These are phyloP conservation scores for Himalopsyche anomala DNA, from an alignment of 2,888 invertebrate species.

Conservation along the genomic window DNA sequence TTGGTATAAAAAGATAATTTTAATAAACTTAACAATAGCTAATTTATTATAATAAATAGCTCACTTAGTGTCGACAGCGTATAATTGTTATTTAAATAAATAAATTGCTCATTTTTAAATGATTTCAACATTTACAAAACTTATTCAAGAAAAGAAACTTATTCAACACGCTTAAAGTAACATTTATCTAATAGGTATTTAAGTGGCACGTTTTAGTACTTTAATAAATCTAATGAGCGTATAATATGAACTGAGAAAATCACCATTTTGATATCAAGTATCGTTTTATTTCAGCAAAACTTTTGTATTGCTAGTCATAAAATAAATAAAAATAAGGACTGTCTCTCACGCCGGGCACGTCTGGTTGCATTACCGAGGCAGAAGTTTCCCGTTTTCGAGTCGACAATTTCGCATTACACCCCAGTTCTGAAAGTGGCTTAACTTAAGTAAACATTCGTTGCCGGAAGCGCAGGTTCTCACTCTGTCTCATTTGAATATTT, in stretches of 20 bases:
- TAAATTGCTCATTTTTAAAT: background rate
- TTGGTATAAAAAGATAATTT: no score
- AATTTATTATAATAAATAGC: no score
- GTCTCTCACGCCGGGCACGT: constrained; percentile 6
- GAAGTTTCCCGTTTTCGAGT: constrained; percentile 40
- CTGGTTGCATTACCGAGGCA: constrained; percentile 15
- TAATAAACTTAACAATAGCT: no score
- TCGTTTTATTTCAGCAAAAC: background rate
- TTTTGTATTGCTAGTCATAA: background rate
- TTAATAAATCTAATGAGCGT: no score
- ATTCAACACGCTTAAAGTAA: background rate
- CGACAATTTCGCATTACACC: constrained; percentile 47
- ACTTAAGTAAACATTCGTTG: constrained; percentile 54
- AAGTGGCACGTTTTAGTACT: no score
- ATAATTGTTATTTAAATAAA: no score
- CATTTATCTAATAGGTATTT: no score
- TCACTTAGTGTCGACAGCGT: no score
- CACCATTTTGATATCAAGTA: background rate
- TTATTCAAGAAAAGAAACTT: background rate
- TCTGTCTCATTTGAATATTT: constrained; percentile 65
- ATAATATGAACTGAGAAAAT: background rate
- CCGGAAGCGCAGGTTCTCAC: constrained; percentile 51
- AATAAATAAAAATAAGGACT: constrained; percentile 17
- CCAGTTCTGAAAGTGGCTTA: constrained; percentile 52
- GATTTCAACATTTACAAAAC: background rate